phyloP scores from a whole-genome alignment of 1,140 invertebrate genomes.

The Eurosta solidaginis region DNA sequence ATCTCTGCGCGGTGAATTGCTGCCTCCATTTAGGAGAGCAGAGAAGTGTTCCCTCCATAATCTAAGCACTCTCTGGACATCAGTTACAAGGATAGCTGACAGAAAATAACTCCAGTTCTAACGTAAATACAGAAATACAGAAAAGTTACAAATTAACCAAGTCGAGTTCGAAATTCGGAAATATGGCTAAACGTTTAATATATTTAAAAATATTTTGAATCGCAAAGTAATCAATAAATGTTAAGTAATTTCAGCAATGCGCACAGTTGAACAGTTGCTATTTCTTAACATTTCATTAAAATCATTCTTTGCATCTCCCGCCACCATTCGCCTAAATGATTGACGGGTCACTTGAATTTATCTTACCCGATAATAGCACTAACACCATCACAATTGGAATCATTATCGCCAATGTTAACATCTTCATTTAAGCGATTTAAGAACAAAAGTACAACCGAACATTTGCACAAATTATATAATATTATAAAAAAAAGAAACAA shows the following conservation, averaged over 20 bases:
- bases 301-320: background rate
- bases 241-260: background rate
- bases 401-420: background rate
- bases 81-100: too few relatives aligned
- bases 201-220: background rate
- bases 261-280: background rate
- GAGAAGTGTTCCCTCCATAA: too few relatives aligned
- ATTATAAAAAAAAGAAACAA: background rate
- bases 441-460: background rate
- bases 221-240: background rate
- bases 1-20: too few relatives aligned
- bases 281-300: constrained; percentile 1
- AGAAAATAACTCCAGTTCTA: too few relatives aligned
- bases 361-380: too few relatives aligned
- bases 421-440: constrained; percentile 2
- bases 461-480: background rate
- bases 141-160: too few relatives aligned
- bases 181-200: too few relatives aligned
- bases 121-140: too few relatives aligned
- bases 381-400: background rate
- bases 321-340: background rate
- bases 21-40: too few relatives aligned
- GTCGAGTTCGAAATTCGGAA: too few relatives aligned
- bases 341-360: too few relatives aligned
- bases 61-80: too few relatives aligned